phyloP scores from a whole-genome alignment of 1,140 invertebrate species.

The Lithobius niger region DNA sequence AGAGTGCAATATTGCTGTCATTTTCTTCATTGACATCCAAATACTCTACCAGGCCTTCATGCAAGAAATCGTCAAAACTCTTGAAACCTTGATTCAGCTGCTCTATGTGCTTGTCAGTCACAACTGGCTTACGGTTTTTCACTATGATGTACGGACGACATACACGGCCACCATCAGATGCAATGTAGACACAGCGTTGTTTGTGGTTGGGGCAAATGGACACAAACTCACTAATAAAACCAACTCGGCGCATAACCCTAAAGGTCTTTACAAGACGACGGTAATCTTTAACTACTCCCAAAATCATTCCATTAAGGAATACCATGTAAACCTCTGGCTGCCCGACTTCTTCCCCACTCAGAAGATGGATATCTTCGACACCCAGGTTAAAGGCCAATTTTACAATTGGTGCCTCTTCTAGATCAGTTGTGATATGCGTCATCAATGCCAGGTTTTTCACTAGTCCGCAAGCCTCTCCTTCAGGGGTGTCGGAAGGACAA shows the following conservation, averaged over 20 bases:
- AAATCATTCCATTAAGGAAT: conserved; percentile 86
- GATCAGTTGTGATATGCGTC: conserved; percentile 93
- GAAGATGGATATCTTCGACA: conserved; percentile 71
- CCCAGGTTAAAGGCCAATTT: conserved; percentile 72
- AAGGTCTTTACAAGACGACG: conserved; percentile 56
- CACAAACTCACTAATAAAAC: conserved; percentile 77
- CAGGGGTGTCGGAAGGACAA: conserved; percentile 96
- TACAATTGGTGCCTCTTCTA: conserved; percentile 61
- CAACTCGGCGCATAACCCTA: conserved; percentile 58
- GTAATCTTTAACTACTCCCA: conserved; percentile 66
- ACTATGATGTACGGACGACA: conserved; percentile 94
- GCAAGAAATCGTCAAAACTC: conserved; percentile 85
- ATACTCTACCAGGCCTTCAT: conserved; percentile 91
- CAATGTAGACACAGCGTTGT: conserved; percentile 83
- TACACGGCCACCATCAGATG: conserved; percentile 89
- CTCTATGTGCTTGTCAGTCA: conserved; percentile 64
- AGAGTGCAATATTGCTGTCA: conserved; percentile 82
- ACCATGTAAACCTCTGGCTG: conserved; percentile 66
- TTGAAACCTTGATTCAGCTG: conserved; percentile 65
- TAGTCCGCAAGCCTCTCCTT: conserved; percentile 96
- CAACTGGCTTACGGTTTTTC: conserved; percentile 51
- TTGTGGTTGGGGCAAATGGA: conserved; percentile 84
- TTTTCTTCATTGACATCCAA: conserved; percentile 99
- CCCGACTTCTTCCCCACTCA: conserved; percentile 77
- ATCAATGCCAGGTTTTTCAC: conserved; percentile 98